Evolutionary conservation across 1,140 invertebrate genomes (phyloP).

Genomic region (Cydia strobilella): DNA sequence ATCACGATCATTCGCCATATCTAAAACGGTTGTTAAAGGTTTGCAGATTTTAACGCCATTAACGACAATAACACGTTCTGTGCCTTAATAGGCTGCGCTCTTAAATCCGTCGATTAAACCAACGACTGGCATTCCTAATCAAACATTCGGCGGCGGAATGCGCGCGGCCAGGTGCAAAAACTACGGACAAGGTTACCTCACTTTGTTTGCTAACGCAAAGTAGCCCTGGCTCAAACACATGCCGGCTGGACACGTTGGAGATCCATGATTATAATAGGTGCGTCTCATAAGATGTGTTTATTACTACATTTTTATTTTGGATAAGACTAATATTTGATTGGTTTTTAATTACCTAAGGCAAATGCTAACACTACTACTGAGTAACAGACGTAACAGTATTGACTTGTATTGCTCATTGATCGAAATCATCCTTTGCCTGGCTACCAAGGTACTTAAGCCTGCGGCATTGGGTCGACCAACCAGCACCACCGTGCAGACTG

Average conservation of each 20-base stretch:
- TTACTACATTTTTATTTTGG: no score
- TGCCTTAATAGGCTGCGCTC: neutral
- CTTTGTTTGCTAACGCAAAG: slow-evolving; percentile 12
- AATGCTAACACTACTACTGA: no score
- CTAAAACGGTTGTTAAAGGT: no score
- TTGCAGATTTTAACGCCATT: neutral
- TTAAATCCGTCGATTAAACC: slow-evolving; percentile 10
- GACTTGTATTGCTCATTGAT: no score
- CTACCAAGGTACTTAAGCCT: no score
- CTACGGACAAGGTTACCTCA: slow-evolving; percentile 13
- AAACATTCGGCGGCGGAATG: slow-evolving; percentile 22
- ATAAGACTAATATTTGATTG: no score
- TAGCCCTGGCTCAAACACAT: neutral
- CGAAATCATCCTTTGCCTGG: no score
- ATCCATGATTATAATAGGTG: neutral
- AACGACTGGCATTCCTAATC: slow-evolving; percentile 11
- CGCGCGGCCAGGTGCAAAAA: slow-evolving; percentile 19
- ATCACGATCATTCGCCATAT: no score
- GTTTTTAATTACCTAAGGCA: no score
- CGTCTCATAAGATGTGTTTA: neutral
- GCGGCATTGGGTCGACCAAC: no score
- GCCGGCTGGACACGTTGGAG: slow-evolving; percentile 2
- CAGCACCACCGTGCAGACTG: no score
- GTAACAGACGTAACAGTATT: no score
- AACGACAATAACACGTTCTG: neutral